A percentile compares a stretch with the other conserved stretches of the same genome.
Conservation (phyloP, 2,797 vertebrate genomes). For the Sebastes cheni region DNA sequence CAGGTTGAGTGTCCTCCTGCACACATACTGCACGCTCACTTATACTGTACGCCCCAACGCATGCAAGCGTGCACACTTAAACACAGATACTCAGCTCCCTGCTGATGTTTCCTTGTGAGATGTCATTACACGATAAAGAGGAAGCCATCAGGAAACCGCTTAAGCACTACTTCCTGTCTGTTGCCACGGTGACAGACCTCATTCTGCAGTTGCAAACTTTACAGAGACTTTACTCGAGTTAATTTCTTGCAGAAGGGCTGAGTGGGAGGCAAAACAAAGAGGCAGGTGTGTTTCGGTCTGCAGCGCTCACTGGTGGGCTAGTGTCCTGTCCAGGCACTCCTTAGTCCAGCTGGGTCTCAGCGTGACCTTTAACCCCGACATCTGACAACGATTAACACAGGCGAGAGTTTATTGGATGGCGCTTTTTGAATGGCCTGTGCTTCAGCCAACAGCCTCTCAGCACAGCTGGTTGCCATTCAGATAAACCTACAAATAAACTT, state of each 20-base stretch:
- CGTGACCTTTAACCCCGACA: slow-evolving; percentile 61
- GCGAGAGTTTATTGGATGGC: slow-evolving; percentile 24
- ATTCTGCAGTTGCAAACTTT: slow-evolving; percentile 69
- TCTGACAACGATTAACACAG: slow-evolving; percentile 70
- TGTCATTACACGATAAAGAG: slow-evolving; percentile 85
- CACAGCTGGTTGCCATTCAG: slow-evolving; percentile 76
- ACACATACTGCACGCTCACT: background rate
- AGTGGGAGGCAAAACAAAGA: slow-evolving; percentile 54
- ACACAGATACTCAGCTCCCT: slow-evolving; percentile 35
- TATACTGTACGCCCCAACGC: background rate
- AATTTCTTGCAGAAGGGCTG: slow-evolving; percentile 51
- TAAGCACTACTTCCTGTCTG: slow-evolving; percentile 86
- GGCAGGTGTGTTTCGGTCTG: slow-evolving; percentile 55
- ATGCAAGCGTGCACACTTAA: background rate
- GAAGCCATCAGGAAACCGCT: slow-evolving; percentile 86
- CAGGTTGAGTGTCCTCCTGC: background rate
- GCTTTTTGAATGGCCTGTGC: slow-evolving; percentile 41
- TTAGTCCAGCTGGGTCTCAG: slow-evolving; percentile 48
- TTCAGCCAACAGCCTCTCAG: slow-evolving; percentile 9
- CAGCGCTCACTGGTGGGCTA: slow-evolving; percentile 30
- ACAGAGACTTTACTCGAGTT: slow-evolving; percentile 41
- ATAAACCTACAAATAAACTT: slow-evolving; percentile 65
- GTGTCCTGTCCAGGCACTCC: slow-evolving; percentile 40
- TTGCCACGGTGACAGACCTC: slow-evolving; percentile 78
- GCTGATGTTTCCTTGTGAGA: slow-evolving; percentile 77